Evolutionary conservation across 2,797 vertebrate species (phyloP), one percentile per base, ranked within the genome.

Genomic region (Chelmon rostratus): DNA sequence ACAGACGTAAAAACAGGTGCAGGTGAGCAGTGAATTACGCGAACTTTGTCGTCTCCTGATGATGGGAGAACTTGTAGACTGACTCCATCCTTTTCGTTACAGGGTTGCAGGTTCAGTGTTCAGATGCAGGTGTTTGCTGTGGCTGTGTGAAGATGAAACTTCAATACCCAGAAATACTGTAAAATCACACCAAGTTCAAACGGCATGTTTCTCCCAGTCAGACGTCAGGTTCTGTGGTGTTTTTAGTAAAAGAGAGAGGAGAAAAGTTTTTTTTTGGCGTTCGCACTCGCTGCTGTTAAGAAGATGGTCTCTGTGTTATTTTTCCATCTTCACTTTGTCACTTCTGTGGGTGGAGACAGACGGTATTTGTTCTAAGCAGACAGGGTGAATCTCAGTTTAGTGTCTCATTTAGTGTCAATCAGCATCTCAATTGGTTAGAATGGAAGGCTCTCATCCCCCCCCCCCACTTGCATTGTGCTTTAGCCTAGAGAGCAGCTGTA

Each of bases 381-480:
- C 10, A 10, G 19, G 38, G 38, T 66, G 59, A 66, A 47, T 62
- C 25, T 40, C 49, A 56, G 62, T 72, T 35, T 58, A 54, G 54
- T 33, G 38, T 66, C 31, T 66, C 19, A 42, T 28, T 75, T 73
- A 44, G n/a, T 44, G 69, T 81, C 61, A 37, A 11, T 66, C 53
- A 59, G 69, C n/a, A 7, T 78, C 67, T 68, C 19, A 11, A 2
- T 68, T 58, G 58, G 58, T 25, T 37, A 35, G 21, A 23, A 59
- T 16, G n/a, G 49, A 52, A 35, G 7, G n/a, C 19, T 3, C 18
- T 35, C 8, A 8, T n/a, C 4, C 35, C 2, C 11, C 8, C 2
- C 31, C 25, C 12, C 25, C 56, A 1, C 28, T 65, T n/a, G 8
- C 18, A 40, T 67, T 61, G 61, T 49, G 25, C 35, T 40, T 54